phyloP scores from a whole-genome alignment of 2,797 vertebrate genomes.

The Limosa lapponica region DNA sequence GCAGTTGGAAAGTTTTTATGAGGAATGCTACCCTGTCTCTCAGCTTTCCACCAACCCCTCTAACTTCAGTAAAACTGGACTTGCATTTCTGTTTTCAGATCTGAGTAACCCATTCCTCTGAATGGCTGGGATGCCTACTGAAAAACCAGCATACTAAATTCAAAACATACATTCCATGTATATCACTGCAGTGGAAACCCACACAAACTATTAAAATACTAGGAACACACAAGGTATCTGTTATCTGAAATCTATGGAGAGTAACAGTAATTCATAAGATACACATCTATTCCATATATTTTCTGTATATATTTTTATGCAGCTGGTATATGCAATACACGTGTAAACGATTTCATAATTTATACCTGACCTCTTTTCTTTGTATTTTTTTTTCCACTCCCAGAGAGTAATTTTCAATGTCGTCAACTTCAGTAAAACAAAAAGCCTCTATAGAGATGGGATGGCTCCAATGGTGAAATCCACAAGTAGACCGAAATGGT shows the following conservation, averaged over 20 bases:
- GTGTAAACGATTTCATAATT: not conserved
- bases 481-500: conserved; percentile 96
- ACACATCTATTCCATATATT: not conserved
- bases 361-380: not conserved
- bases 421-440: conserved; percentile 99
- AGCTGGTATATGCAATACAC: not conserved
- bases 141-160: not conserved
- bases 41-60: not conserved
- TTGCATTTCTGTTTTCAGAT: not conserved
- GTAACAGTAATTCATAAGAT: not conserved
- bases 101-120: not conserved
- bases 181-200: not conserved
- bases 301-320: not conserved
- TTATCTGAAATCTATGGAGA: not conserved
- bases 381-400: not conserved
- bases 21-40: not conserved
- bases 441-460: conserved; percentile 97
- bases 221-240: not conserved
- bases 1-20: not conserved
- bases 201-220: not conserved
- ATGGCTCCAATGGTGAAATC: conserved; percentile 98
- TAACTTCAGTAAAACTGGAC: not conserved
- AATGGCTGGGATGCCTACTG: not conserved
- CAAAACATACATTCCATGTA: not conserved
- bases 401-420: conserved; percentile 98